Percentiles rank a stretch among this genome's conserved stretches.
phyloP scores from a whole-genome alignment of 2,113 vertebrate genomes.

The Oncorhynchus kisutch region DNA sequence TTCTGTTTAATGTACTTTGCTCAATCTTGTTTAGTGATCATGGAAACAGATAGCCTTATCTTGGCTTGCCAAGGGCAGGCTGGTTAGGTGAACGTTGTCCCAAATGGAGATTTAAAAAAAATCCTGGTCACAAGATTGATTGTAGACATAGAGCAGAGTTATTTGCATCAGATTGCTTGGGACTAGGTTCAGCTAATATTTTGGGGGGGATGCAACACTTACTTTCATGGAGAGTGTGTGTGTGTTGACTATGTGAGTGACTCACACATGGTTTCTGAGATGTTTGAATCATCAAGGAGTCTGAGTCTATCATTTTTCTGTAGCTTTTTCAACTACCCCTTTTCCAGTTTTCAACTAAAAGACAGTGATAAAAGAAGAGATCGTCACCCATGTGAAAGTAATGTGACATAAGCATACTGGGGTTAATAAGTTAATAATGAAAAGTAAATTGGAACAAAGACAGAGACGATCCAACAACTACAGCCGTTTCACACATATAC shows the following conservation, averaged over 20 bases:
- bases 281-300: no score
- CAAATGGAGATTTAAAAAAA: conserved; percentile 21
- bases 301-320: no score
- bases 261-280: background rate
- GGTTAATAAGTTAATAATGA: background rate
- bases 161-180: conserved; percentile 52
- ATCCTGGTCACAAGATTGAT: conserved; percentile 39
- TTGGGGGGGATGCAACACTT: conserved; percentile 2
- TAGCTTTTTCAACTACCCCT: no score
- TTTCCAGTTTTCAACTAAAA: no score
- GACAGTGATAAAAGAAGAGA: background rate
- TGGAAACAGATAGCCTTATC: conserved; percentile 81
- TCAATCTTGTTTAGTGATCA: conserved; percentile 81
- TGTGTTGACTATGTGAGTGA: background rate
- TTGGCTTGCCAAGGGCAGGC: conserved; percentile 74
- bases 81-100: conserved; percentile 66
- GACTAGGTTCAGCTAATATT: conserved; percentile 28
- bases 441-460: background rate
- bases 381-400: background rate
- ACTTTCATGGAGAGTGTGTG: background rate
- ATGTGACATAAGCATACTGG: background rate
- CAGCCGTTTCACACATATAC: background rate
- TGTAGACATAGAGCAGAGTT: conserved; percentile 32
- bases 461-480: background rate
- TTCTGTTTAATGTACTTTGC: conserved; percentile 82